Evolutionary conservation across 2,797 vertebrate species (phyloP), one percentile per base, ranked within the genome.

Genomic region (Onychomys arenicola): DNA sequence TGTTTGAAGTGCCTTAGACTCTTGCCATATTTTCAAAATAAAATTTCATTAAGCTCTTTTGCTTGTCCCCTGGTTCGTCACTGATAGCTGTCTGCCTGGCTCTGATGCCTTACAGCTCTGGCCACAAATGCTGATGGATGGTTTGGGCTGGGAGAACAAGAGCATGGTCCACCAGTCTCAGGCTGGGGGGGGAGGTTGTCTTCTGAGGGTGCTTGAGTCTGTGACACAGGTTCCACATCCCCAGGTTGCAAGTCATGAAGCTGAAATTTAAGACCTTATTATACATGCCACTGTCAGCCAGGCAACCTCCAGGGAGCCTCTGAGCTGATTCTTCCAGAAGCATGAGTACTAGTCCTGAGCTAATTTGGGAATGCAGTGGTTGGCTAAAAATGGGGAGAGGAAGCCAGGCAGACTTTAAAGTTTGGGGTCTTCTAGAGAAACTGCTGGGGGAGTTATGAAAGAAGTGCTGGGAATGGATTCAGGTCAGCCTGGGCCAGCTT

Each of bases 11-110:
- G 99, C 99, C 99, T 99, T 99, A 98, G 98, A 99, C 98, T 99
- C 99, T 99, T 99, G 99, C 99, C 99, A 99, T 99, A 98, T 99
- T 99, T 99, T 99, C 99, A 99, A 98, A 99, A 99, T 99, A 99
- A 99, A 99, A 98, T 98, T 97, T 98, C 97, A 98, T 98, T 98
- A 98, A 98, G 98, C 98, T 97, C 76, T 97, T 98, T 96, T 95
- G 93, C 90, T 94, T 73, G 94, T 96, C 82, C 97, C 97, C 63
- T 93, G 92, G 84, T 97, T 93, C 89, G 63, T 40, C 5, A 93
- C 87, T 97, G 96, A 97, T 97, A 98, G 93, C 96, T 86, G 65
- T 98, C 95, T 81, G 81, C 73, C 95, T 27, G 17, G 10, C 6
- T 3, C 75, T 69, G n/a, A 23, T 91, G 95, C n/a, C 46, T 97